A percentile compares a stretch with the other conserved stretches of the same genome.
phyloP scores from a whole-genome alignment of 2,888 invertebrate species.

The Synergus laeviventris region DNA sequence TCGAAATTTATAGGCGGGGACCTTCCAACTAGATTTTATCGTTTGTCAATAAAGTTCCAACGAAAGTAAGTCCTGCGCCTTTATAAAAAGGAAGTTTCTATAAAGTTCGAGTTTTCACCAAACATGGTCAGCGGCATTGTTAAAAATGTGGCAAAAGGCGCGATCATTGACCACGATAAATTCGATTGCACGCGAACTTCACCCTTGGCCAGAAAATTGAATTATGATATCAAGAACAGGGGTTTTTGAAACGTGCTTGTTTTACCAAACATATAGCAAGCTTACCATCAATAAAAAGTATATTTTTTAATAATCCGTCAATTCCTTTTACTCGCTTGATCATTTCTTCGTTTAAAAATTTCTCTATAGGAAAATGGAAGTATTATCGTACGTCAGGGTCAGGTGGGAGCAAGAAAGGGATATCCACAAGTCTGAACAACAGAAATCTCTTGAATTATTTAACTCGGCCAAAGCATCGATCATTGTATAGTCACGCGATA shows the following conservation, averaged over 20 bases:
- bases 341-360: background rate
- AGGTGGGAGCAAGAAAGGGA: background rate
- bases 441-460: constrained; percentile 69
- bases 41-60: constrained; percentile 69
- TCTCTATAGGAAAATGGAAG: background rate
- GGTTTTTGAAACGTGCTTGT: background rate
- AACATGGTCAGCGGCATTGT: background rate
- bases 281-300: background rate
- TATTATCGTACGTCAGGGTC: background rate
- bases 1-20: constrained; percentile 65
- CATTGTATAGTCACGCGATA: constrained; percentile 68
- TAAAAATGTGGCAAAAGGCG: constrained; percentile 11
- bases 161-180: constrained; percentile 16
- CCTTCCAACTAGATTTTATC: constrained; percentile 69
- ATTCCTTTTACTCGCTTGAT: background rate
- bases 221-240: constrained; percentile 1
- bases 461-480: constrained; percentile 64
- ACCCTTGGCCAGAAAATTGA: constrained; percentile 6
- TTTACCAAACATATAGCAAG: background rate
- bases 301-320: background rate
- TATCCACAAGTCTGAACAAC: constrained; percentile 45
- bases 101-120: constrained; percentile 5
- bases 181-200: background rate
- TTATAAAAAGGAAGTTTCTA: constrained; percentile 10
- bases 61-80: constrained; percentile 55